Evolutionary conservation across 2,888 invertebrate species (phyloP).

Genomic region (Mesorhabditis belari): DNA sequence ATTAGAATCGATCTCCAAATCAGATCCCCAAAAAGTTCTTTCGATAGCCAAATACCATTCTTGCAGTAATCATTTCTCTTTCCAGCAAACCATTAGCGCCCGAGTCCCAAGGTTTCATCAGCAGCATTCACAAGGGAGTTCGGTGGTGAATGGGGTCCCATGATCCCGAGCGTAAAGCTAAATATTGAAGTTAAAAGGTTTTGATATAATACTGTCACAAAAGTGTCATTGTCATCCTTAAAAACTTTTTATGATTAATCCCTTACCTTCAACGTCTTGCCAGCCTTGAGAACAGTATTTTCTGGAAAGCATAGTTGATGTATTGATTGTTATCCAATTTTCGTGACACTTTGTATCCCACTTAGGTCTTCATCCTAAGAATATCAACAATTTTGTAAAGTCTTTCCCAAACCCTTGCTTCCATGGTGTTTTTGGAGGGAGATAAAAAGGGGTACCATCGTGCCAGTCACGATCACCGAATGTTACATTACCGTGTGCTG

Average conservation of each 20-base stretch:
- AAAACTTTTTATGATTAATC: no score
- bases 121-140: conserved; percentile 50
- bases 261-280: conserved; percentile 29
- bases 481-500: conserved; percentile 54
- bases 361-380: conserved; percentile 35
- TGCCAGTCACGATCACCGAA: conserved; percentile 58
- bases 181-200: no score
- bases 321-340: conserved; percentile 36
- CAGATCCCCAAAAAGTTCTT: no score
- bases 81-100: conserved; percentile 43
- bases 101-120: conserved; percentile 56
- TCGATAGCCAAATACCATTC: no score
- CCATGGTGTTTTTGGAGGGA: conserved; percentile 58
- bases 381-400: no score
- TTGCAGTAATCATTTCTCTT: no score
- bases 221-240: no score
- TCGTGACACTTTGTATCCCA: conserved; percentile 35
- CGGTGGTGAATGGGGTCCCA: conserved; percentile 51
- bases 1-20: no score
- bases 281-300: conserved; percentile 25
- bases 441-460: conserved; percentile 58
- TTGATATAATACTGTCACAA: no score
- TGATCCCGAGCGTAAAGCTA: conserved; percentile 56
- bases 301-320: conserved; percentile 37
- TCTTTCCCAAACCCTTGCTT: conserved; percentile 18